Conservation (phyloP, 2,888 invertebrate genomes). For the Aricia artaxerxes region DNA sequence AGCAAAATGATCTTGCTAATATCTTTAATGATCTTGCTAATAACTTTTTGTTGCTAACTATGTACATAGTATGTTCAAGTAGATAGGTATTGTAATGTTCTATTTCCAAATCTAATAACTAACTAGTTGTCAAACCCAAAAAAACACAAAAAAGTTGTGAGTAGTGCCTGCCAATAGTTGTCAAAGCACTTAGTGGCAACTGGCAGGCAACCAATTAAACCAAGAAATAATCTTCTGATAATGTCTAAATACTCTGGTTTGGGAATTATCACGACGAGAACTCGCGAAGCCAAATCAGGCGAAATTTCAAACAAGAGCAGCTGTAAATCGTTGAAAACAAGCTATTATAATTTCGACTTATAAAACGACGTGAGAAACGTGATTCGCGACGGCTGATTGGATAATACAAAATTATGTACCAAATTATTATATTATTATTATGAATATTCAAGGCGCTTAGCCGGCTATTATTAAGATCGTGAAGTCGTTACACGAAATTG, state of each 20-base stretch:
- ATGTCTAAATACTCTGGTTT: background rate
- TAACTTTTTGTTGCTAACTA: too few relatives aligned
- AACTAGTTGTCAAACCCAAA: too few relatives aligned
- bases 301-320: background rate
- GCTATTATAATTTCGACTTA: conserved; percentile 33
- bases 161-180: too few relatives aligned
- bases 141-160: too few relatives aligned
- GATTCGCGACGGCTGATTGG: conserved; percentile 65
- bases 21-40: background rate
- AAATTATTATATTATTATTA: conserved; percentile 75
- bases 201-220: too few relatives aligned
- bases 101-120: too few relatives aligned
- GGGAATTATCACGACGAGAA: background rate
- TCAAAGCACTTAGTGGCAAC: too few relatives aligned
- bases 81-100: too few relatives aligned
- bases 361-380: conserved; percentile 65
- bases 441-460: conserved; percentile 78
- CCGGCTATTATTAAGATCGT: conserved; percentile 73
- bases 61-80: too few relatives aligned
- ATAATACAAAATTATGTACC: conserved; percentile 75
- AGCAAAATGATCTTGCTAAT: background rate
- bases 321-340: background rate
- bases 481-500: conserved; percentile 76
- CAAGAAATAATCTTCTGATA: too few relatives aligned
- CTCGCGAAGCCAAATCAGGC: background rate